These are phyloP conservation scores for Euplagia quadripunctaria DNA, from an alignment of 2,888 invertebrate genomes.

Conservation along the genomic window DNA sequence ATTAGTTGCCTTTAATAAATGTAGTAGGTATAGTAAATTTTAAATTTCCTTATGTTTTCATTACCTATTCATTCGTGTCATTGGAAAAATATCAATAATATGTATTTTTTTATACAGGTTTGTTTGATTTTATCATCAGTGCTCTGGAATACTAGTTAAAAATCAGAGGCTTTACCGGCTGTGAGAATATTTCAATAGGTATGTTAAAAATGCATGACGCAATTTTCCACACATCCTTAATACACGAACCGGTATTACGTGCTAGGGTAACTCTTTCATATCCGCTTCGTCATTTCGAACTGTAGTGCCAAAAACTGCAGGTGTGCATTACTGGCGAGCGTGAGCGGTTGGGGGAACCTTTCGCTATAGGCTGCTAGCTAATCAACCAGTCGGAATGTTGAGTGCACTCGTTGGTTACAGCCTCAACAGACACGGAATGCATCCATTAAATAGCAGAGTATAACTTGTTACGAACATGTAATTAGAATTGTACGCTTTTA, in stretches of 20 bases:
- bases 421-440: conserved; percentile 36
- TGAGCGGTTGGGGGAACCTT: conserved; percentile 41
- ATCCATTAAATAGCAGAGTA: conserved; percentile 40
- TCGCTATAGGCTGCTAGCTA: conserved; percentile 53
- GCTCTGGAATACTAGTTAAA: not conserved
- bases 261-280: conserved; percentile 42
- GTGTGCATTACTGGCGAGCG: conserved; percentile 56
- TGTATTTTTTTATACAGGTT: too few relatives aligned
- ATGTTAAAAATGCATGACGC: conserved; percentile 7
- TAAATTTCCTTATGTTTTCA: too few relatives aligned
- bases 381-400: conserved; percentile 69
- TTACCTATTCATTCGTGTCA: too few relatives aligned
- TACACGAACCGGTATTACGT: conserved; percentile 12
- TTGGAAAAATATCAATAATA: too few relatives aligned
- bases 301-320: conserved; percentile 63
- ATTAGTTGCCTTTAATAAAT: too few relatives aligned
- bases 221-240: conserved; percentile 14
- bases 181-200: not conserved
- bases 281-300: conserved; percentile 48
- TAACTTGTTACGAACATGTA: conserved; percentile 45
- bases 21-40: too few relatives aligned
- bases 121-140: too few relatives aligned
- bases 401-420: conserved; percentile 56
- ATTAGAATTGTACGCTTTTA: conserved; percentile 27
- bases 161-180: not conserved